These are phyloP conservation scores for Acrocephalus kingi DNA, from an alignment of 2,113 vertebrate species.

Conservation along the genomic window DNA sequence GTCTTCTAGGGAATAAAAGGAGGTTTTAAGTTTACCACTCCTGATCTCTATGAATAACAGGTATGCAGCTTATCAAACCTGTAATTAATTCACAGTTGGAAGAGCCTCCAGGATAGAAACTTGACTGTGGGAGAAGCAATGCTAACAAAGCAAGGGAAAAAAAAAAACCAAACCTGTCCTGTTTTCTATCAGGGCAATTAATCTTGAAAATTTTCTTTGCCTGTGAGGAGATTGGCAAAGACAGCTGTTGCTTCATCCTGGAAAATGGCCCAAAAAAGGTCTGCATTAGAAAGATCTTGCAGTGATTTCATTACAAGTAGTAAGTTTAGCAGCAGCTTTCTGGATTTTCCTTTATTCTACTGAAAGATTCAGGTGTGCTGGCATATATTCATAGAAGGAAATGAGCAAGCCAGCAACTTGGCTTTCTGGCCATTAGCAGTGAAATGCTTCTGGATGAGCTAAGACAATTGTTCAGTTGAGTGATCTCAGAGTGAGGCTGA, in stretches of 20 bases:
- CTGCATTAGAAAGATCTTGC: background rate
- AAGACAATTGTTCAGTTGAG: background rate
- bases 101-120: background rate
- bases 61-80: background rate
- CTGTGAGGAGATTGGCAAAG: conserved; percentile 42
- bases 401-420: background rate
- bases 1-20: background rate
- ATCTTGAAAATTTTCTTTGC: conserved; percentile 56
- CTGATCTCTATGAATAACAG: background rate
- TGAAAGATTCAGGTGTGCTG: conserved; percentile 10
- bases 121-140: background rate
- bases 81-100: background rate
- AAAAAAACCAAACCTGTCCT: background rate
- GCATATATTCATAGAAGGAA: background rate
- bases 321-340: background rate
- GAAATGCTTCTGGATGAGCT: background rate
- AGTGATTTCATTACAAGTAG: background rate
- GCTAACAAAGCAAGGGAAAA: background rate
- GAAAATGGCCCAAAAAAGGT: conserved; percentile 20
- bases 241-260: conserved; percentile 54
- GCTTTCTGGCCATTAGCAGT: background rate
- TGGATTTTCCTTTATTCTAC: background rate
- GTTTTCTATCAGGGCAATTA: conserved; percentile 38
- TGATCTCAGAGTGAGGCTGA: background rate
- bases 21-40: background rate